Base-by-base conservation (phyloP, 2,113 vertebrate species). In the Dermatemys mawii region DNA sequence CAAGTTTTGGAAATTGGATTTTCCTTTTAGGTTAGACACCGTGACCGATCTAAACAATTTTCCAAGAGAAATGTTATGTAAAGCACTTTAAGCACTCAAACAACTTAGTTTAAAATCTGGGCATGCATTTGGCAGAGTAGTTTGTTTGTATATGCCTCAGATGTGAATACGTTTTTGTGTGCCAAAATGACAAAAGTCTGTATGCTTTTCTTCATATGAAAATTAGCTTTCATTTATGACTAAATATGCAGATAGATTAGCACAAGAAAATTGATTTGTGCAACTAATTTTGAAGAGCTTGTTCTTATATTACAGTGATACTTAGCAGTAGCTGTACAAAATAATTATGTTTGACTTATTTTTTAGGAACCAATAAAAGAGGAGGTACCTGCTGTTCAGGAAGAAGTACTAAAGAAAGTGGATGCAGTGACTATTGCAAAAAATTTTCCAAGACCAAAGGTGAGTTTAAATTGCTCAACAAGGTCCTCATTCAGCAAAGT, bases 1-100 rank as follows among this genome's bases (percentile, higher is more conserved):
- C 88, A 67, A 46, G 70, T 29, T 93, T 89, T 87, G 44, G 51
- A 95, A 97, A 96, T 90, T 82, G 70, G 80, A 79, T 97, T 94
- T 94, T 86, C 86, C 85, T 96, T 96, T 81, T 76, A 63, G 85
- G 51, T 90, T 85, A 87, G 88, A 49, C 38, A 49, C 27, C 87
- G 79, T 32, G 67, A 76, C 41, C 82, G 83, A 26, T 48, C 13
- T 41, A 93, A 70, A 67, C 13, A 90, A 27, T 50, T 70, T 93
- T 84, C 41, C 55, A 80, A 85, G 90, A 93, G 88, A 87, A 85
- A 91, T 92, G 79, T 48, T 85, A 4, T 16, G 16, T 29, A 27
- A 76, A 46, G 26, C 92, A 78, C 85, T 89, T 57, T 73, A 57
- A 83, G 51, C 32, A 50, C 87, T 97, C 92, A 79, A 91, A 51